Conservation (phyloP, 2,797 vertebrate species). For the Megaceryle alcyon region DNA sequence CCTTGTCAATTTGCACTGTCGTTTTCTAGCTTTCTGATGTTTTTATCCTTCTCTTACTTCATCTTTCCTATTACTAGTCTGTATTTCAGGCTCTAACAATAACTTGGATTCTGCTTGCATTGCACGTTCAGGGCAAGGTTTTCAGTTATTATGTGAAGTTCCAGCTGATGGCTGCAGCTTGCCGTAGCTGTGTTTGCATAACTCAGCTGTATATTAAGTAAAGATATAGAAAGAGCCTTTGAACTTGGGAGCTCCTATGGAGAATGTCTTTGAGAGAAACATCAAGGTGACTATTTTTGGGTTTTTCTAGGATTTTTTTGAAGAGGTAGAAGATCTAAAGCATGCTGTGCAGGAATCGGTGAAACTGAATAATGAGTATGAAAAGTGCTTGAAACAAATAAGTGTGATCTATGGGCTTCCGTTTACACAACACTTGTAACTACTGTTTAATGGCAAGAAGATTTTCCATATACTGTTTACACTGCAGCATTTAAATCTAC, state of each 20-base stretch:
- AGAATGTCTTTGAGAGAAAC: background rate
- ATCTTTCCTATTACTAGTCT: background rate
- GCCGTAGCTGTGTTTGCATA: background rate
- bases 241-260: background rate
- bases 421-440: slow-evolving; percentile 13
- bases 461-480: background rate
- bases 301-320: slow-evolving; percentile 73
- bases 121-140: background rate
- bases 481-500: background rate
- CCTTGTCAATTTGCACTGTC: background rate
- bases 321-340: slow-evolving; percentile 77
- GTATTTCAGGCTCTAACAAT: background rate
- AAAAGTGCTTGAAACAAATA: slow-evolving; percentile 69
- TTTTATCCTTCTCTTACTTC: background rate
- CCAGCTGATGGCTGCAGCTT: background rate
- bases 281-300: background rate
- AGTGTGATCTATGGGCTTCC: slow-evolving; percentile 59
- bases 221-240: background rate
- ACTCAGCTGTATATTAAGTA: background rate
- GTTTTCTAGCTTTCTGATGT: background rate
- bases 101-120: background rate
- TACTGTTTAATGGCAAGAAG: background rate
- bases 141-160: background rate
- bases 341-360: slow-evolving; percentile 61
- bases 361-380: slow-evolving; percentile 71